These are phyloP conservation scores for Lepisosteus osseus DNA, from an alignment of 2,113 vertebrate species.

Conservation along the genomic window DNA sequence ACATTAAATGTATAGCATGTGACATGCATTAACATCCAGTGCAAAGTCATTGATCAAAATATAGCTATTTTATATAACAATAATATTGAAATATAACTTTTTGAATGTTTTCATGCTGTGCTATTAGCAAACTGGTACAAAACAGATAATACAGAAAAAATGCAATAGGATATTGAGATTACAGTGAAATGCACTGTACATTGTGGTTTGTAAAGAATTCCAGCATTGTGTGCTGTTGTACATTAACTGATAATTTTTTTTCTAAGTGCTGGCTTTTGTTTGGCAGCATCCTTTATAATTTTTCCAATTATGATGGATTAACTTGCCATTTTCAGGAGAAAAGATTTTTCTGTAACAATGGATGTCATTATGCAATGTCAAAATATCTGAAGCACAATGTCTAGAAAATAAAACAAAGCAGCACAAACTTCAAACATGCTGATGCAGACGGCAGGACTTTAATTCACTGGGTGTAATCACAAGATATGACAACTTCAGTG, in stretches of 20 bases:
- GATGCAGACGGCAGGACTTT: neutral
- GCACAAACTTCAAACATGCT: conserved; percentile 5
- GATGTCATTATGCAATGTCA: conserved; percentile 12
- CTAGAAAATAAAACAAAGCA: conserved; percentile 9
- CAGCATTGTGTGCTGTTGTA: neutral
- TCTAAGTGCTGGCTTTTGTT: neutral
- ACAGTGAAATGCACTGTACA: too few relatives aligned
- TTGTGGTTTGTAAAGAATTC: too few relatives aligned
- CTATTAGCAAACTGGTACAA: too few relatives aligned
- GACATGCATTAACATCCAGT: too few relatives aligned
- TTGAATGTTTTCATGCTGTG: too few relatives aligned
- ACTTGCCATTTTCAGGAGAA: conserved; percentile 12
- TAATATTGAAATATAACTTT: too few relatives aligned
- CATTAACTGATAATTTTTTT: neutral
- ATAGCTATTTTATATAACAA: too few relatives aligned
- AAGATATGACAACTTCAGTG: neutral
- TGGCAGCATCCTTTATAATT: neutral
- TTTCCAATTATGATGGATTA: conserved; percentile 9
- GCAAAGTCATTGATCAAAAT: too few relatives aligned
- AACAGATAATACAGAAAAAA: too few relatives aligned
- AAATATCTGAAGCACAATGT: conserved; percentile 11
- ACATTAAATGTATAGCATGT: too few relatives aligned
- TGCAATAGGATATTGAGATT: too few relatives aligned
- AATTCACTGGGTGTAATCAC: conserved; percentile 1
- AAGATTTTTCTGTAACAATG: neutral